Conservation (phyloP, 2,888 invertebrate genomes). For the Rotaria socialis region DNA sequence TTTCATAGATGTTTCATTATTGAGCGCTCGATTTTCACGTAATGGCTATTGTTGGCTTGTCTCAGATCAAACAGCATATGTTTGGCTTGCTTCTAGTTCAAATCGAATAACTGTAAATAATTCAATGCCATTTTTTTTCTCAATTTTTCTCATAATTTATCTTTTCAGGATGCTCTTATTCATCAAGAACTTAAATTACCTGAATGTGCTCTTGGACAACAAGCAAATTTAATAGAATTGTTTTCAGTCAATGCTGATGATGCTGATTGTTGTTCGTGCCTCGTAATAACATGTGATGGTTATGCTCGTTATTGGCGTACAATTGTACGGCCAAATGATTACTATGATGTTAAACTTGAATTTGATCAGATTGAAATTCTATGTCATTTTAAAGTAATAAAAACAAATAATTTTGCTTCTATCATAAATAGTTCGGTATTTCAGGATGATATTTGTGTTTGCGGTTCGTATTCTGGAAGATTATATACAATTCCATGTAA, state of each 20-base stretch:
- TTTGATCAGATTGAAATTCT: conserved; percentile 8
- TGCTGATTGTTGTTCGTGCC: neutral
- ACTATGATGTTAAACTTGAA: conserved; percentile 30
- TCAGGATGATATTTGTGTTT: conserved; percentile 25
- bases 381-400: conserved; percentile 29
- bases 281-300: conserved; percentile 27
- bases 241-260: neutral
- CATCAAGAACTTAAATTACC: conserved; percentile 33
- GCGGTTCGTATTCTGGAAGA: conserved; percentile 24
- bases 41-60: conserved; percentile 37
- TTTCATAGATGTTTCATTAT: neutral
- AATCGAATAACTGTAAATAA: neutral
- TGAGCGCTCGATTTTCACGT: conserved; percentile 15
- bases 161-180: neutral
- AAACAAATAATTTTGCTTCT: too few relatives aligned
- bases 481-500: conserved; percentile 33
- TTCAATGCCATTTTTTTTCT: neutral
- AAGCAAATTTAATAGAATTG: conserved; percentile 26
- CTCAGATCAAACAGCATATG: neutral
- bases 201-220: conserved; percentile 33
- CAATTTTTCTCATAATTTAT: neutral
- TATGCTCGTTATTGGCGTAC: conserved; percentile 31
- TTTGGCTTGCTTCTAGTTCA: conserved; percentile 17
- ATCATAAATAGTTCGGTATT: neutral
- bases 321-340: conserved; percentile 8